Base-by-base conservation (phyloP, 2,797 vertebrate genomes). In the Mus caroli region DNA sequence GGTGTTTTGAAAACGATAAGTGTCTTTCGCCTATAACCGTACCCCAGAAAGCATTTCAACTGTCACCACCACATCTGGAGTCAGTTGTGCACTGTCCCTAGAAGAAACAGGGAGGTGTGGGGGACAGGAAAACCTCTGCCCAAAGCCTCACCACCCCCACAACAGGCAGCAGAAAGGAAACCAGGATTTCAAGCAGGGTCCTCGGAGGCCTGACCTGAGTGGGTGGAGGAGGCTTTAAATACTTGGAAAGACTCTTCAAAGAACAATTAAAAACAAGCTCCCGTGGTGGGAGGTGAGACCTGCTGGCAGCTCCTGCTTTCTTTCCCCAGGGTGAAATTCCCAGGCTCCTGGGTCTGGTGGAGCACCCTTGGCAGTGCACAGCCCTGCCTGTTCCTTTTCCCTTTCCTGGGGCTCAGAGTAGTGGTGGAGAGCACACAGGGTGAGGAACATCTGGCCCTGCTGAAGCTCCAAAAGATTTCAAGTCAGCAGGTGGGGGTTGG, bases 231-330 rank as follows among this genome's bases (percentile, higher is more conserved):
- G 92, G 80, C 84, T 96, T 93, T 95, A 94, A 97, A 94, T 87
- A 97, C 95, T 98, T 97, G 96, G 96, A 97, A 93, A 95, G 91
- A 37, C 90, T 97, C 97, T 97, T 97, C 97, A 98, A 97, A 98
- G 97, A 97, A 97, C 97, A 97, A 97, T 97, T 97, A 95, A 92
- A 97, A 97, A 97, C 97, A 97, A 88, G 87, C 95, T 97, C 95
- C 97, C 80, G 1, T 50, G 75, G 96, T 96, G 97, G 97, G 97
- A 97, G 96, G 95, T 93, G 95, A 95, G 90, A 64, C 96, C 90
- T 88, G 91, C 96, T 94, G 89, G 92, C 73, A 95, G 43, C 71
- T 92, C 94, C 95, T 96, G 95, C 95, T 97, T 95, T 88, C 91
- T 96, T 88, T 97, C 97, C 97, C 97, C 91, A 94, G 97, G 97